Conservation (phyloP, 1,140 invertebrate genomes). For the Microplitis mediator region DNA sequence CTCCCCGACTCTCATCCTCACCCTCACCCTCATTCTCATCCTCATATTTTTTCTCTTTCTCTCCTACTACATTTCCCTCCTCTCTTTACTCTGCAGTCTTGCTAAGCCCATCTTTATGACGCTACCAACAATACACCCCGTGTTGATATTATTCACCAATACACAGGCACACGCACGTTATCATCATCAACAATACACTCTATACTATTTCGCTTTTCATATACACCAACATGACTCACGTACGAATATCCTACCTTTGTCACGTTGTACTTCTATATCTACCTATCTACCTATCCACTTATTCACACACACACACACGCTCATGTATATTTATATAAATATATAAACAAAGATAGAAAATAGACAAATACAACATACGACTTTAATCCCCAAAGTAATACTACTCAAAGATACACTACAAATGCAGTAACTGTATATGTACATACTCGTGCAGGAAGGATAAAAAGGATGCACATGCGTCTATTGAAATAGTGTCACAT, state of each 20-base stretch:
- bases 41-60: conserved; percentile 22
- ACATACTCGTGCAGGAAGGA: conserved; percentile 2
- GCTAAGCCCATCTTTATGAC: conserved; percentile 44
- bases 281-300: conserved; percentile 13
- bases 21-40: conserved; percentile 19
- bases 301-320: conserved; percentile 28
- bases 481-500: conserved; percentile 16
- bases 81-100: conserved; percentile 19
- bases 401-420: conserved; percentile 6
- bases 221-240: conserved; percentile 17
- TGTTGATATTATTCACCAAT: conserved; percentile 25
- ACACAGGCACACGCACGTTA: conserved; percentile 10
- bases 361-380: conserved; percentile 27
- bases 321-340: neutral
- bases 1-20: conserved; percentile 13
- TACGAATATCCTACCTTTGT: conserved; percentile 11
- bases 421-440: neutral
- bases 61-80: conserved; percentile 18
- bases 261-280: conserved; percentile 23
- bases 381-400: conserved; percentile 33
- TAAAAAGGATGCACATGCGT: conserved; percentile 22
- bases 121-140: conserved; percentile 37
- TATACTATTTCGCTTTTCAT: conserved; percentile 23
- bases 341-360: conserved; percentile 1
- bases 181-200: too few relatives aligned